These are phyloP conservation scores for Neostethus bicornis DNA, from an alignment of 2,797 vertebrate genomes.

Conservation along the genomic window DNA sequence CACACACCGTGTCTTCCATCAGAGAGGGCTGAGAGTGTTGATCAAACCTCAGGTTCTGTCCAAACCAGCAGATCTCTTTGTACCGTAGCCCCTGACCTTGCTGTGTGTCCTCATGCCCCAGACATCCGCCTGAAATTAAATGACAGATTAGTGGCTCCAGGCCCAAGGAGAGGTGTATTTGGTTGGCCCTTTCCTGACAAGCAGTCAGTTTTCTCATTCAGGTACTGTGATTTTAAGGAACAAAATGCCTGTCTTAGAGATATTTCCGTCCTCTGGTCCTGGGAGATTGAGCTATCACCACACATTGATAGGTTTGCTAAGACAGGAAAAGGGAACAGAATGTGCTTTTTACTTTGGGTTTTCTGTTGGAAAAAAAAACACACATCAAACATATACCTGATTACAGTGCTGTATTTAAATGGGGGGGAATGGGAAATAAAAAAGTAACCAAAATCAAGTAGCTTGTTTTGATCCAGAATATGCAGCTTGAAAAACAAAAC, in stretches of 20 bases:
- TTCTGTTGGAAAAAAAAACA: constrained; percentile 21
- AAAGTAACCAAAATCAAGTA: constrained; percentile 11
- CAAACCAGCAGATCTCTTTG: constrained; percentile 60
- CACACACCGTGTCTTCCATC: constrained; percentile 35
- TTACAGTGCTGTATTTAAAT: not conserved
- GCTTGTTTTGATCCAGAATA: constrained; percentile 26
- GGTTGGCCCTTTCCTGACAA: constrained; percentile 65
- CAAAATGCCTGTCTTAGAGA: constrained; percentile 57
- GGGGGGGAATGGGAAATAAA: constrained; percentile 1
- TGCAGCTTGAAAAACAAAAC: constrained; percentile 46
- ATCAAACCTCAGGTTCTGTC: constrained; percentile 68
- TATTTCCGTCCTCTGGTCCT: constrained; percentile 40
- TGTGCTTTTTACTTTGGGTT: constrained; percentile 13
- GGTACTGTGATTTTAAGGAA: constrained; percentile 59
- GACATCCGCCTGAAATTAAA: constrained; percentile 78
- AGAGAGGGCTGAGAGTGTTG: constrained; percentile 67
- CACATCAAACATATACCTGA: not conserved
- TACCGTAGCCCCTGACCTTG: constrained; percentile 74
- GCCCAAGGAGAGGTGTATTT: constrained; percentile 73
- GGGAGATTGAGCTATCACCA: constrained; percentile 20
- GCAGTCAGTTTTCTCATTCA: constrained; percentile 55
- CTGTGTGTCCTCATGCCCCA: constrained; percentile 65
- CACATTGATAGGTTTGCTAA: constrained; percentile 42
- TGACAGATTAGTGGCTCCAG: constrained; percentile 76
- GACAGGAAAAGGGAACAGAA: constrained; percentile 28